Conservation (phyloP, 2,113 vertebrate genomes). For the Lichenostomus cassidix region DNA sequence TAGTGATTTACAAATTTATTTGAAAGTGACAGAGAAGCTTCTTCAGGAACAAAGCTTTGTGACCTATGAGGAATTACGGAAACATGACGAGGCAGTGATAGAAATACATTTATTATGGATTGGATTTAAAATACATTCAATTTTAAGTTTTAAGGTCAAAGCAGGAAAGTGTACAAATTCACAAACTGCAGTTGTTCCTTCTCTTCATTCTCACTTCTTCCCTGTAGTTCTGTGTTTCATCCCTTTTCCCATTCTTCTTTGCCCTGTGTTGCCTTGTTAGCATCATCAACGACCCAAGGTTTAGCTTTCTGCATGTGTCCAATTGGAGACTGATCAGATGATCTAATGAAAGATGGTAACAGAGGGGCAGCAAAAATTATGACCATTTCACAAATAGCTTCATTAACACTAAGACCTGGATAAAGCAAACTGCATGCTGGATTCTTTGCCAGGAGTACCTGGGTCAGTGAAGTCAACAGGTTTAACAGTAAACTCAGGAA, state of each 20-base stretch:
- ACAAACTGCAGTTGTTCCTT: neutral
- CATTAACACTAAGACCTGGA: neutral
- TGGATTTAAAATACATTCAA: neutral
- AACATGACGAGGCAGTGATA: neutral
- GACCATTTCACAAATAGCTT: neutral
- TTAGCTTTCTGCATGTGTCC: neutral
- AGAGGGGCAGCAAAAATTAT: neutral
- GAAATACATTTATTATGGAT: neutral
- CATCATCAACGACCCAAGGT: accelerated
- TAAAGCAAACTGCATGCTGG: neutral
- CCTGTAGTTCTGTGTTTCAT: neutral
- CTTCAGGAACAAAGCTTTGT: neutral
- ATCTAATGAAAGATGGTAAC: neutral
- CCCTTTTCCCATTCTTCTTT: neutral
- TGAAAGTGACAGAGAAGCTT: neutral
- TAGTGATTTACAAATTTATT: neutral
- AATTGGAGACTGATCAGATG: neutral
- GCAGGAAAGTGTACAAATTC: neutral
- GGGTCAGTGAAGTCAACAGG: neutral
- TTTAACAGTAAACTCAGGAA: neutral
- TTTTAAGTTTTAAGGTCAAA: neutral
- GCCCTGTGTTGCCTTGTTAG: neutral
- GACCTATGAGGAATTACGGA: neutral
- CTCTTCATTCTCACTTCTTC: neutral
- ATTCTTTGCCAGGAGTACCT: neutral